Percentiles rank a stretch among this genome's conserved stretches.
These are phyloP conservation scores for Charadrius vociferus DNA, from an alignment of 2,113 vertebrate genomes.

Conservation along the genomic window DNA sequence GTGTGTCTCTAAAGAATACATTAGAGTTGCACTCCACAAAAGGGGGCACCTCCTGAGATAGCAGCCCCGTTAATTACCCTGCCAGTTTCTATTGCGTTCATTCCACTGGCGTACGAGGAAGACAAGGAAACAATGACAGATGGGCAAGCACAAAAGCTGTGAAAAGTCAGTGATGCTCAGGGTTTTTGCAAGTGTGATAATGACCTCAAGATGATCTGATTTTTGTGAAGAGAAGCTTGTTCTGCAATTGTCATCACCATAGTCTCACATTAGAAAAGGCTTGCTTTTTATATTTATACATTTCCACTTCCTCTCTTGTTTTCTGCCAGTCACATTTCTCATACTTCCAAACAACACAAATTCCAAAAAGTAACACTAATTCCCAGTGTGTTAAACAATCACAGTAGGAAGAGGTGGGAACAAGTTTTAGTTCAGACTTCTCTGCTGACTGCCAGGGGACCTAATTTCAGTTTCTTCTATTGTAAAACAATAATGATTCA, in stretches of 20 bases:
- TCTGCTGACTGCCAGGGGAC: not conserved
- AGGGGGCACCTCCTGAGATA: not conserved
- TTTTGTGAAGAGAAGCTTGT: not conserved
- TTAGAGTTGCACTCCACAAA: not conserved
- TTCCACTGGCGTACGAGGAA: not conserved
- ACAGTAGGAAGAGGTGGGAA: not conserved
- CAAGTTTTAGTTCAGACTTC: not conserved
- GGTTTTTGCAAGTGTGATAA: constrained; percentile 19
- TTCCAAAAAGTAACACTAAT: not conserved
- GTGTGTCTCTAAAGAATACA: not conserved
- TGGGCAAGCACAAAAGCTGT: constrained; percentile 24
- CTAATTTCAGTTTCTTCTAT: not conserved
- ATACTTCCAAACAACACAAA: not conserved
- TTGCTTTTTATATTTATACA: not conserved
- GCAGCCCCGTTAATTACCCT: not conserved
- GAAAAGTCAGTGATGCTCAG: not conserved
- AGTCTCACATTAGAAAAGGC: not conserved
- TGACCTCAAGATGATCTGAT: constrained; percentile 31
- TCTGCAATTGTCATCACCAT: not conserved
- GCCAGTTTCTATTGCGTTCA: not conserved
- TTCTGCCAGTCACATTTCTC: not conserved
- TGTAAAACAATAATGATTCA: not conserved
- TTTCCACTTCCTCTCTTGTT: not conserved
- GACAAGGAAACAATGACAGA: not conserved
- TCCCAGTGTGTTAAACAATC: not conserved